A percentile compares a stretch with the other conserved stretches of the same genome.
Conservation (phyloP, 2,113 vertebrate species). For the Myodes glareolus region DNA sequence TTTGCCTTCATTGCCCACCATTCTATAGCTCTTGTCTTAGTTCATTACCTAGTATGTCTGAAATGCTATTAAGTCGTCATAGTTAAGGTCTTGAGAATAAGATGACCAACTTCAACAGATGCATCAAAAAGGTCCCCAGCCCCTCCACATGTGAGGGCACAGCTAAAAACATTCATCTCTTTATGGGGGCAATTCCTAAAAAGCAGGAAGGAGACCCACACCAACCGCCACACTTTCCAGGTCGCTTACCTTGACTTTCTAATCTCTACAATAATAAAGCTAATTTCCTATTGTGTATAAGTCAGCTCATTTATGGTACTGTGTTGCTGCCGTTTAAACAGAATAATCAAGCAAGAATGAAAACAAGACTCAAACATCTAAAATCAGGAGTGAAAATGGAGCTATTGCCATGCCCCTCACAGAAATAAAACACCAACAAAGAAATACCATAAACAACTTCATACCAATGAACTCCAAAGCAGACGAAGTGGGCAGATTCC, state of each 20-base stretch:
- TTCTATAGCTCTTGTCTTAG: background rate
- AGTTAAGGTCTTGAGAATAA: background rate
- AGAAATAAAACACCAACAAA: constrained; percentile 9
- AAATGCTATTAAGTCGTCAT: background rate
- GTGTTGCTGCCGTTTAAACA: background rate
- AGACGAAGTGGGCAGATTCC: background rate
- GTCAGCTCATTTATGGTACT: background rate
- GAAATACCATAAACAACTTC: background rate
- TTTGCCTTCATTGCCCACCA: background rate
- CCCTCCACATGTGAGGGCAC: background rate
- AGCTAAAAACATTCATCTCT: background rate
- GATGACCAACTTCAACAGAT: background rate
- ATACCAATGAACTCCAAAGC: constrained; percentile 2
- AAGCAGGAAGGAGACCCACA: background rate
- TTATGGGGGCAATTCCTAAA: background rate
- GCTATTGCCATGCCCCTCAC: background rate
- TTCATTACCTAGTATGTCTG: background rate
- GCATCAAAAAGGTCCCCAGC: background rate
- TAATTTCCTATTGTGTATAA: background rate
- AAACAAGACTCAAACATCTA: background rate
- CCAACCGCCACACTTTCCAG: background rate
- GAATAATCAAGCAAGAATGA: background rate
- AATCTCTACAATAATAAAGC: background rate
- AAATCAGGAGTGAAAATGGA: background rate
- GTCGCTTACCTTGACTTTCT: background rate